Conservation (phyloP, 2,113 vertebrate species). For the Trachemys scripta region DNA sequence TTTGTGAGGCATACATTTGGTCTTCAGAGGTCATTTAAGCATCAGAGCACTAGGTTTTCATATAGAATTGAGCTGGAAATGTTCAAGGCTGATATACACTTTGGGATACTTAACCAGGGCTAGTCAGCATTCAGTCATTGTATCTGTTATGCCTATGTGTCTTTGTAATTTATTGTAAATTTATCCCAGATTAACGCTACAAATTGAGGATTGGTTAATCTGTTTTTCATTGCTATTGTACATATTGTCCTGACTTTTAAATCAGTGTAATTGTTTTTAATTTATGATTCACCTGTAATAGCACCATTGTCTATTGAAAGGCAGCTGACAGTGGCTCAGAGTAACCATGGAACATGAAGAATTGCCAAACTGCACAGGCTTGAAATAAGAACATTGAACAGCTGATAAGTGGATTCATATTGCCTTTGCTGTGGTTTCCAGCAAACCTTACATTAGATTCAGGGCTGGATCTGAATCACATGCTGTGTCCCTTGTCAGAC, state of each 20-base stretch:
- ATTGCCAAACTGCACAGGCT: conserved; percentile 23
- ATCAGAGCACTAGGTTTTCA: accelerated
- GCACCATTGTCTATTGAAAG: neutral
- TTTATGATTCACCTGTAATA: neutral
- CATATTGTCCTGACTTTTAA: neutral
- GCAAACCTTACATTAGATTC: conserved; percentile 67
- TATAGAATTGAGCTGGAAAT: neutral
- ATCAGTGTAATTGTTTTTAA: neutral
- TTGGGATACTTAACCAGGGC: neutral
- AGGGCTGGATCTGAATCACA: conserved; percentile 45
- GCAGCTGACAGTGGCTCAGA: neutral
- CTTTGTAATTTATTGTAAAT: neutral
- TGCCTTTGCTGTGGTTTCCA: conserved; percentile 45
- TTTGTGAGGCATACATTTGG: accelerated
- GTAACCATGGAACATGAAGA: neutral
- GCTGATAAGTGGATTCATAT: conserved; percentile 24
- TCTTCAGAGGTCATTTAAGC: neutral
- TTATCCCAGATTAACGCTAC: neutral
- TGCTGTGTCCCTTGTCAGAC: conserved; percentile 67
- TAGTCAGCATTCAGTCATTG: neutral
- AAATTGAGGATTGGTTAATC: accelerated
- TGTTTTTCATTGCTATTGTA: accelerated
- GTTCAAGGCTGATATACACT: neutral
- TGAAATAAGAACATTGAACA: conserved; percentile 18
- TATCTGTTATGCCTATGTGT: neutral